Conservation (phyloP, 2,888 invertebrate species). For the Diadegma fenestrale region DNA sequence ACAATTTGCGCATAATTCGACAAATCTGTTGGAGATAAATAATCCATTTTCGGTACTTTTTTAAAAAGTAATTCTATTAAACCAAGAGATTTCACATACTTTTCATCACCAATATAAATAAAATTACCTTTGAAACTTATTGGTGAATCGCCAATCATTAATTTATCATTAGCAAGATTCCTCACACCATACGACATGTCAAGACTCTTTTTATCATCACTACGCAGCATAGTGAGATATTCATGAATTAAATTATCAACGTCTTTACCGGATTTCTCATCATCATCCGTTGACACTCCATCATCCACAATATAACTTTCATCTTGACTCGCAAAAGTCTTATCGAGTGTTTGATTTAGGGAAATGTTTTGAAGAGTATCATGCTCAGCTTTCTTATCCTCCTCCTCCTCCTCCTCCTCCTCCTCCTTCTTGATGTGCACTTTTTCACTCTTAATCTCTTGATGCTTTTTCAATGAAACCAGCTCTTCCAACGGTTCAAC, state of each 20-base stretch:
- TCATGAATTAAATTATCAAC: background rate
- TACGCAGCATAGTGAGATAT: background rate
- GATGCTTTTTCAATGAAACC: background rate
- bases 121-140: constrained; percentile 28
- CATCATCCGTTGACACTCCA: background rate
- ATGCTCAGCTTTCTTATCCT: background rate
- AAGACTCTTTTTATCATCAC: background rate
- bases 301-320: background rate
- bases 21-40: too few relatives aligned
- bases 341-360: background rate
- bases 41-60: background rate
- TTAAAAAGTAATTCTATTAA: constrained; percentile 15
- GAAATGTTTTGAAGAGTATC: background rate
- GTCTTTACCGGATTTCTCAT: background rate
- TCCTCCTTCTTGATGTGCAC: background rate
- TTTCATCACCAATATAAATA: constrained; percentile 25
- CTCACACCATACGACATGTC: constrained; percentile 24
- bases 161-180: constrained; percentile 29
- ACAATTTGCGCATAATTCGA: too few relatives aligned
- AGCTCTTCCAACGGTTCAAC: background rate
- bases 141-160: constrained; percentile 51
- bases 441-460: background rate
- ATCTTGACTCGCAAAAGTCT: background rate
- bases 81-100: constrained; percentile 41
- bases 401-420: background rate